phyloP scores from a whole-genome alignment of 2,888 invertebrate genomes.

The Norana najaformis region DNA sequence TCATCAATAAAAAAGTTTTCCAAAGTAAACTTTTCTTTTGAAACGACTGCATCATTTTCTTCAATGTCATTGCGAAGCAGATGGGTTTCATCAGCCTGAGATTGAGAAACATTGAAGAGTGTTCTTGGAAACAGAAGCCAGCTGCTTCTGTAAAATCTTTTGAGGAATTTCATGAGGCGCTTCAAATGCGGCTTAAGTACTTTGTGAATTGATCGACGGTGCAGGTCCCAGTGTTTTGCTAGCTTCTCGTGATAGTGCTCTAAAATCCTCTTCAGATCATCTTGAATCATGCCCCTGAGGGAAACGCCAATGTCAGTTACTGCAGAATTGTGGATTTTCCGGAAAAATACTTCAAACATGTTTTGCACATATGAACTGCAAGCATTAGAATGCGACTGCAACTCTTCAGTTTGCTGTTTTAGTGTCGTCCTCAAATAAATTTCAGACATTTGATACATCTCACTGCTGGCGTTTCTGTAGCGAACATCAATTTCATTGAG shows the following conservation, averaged over 20 bases:
- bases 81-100: background rate
- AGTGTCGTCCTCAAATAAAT: background rate
- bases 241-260: background rate
- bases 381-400: background rate
- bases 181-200: background rate
- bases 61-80: background rate
- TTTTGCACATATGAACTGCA: background rate
- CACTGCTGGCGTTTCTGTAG: background rate
- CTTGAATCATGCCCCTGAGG: background rate
- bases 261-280: background rate
- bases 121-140: slow-evolving; percentile 18
- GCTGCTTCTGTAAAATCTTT: background rate
- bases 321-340: background rate
- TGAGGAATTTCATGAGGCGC: background rate
- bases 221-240: background rate
- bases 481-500: background rate
- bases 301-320: background rate
- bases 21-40: background rate
- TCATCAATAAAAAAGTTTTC: background rate
- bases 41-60: background rate
- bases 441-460: background rate
- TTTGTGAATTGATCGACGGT: background rate
- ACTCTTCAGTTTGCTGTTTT: background rate
- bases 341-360: background rate
- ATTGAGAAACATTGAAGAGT: background rate